These are phyloP conservation scores for Cavia aperea DNA, from an alignment of 2,113 vertebrate genomes.

Conservation along the genomic window DNA sequence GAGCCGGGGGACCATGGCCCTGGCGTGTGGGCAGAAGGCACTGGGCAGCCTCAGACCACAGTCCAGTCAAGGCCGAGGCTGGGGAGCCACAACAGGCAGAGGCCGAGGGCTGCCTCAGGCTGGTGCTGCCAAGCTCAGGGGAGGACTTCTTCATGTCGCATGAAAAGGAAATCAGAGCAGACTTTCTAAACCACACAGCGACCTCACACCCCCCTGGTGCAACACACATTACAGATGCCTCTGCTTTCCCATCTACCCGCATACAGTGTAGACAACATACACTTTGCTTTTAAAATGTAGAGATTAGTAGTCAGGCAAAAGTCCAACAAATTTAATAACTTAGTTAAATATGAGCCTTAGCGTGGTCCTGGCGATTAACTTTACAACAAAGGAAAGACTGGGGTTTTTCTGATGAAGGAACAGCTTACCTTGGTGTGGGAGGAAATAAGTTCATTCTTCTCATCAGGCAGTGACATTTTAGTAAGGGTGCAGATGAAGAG, in stretches of 20 bases:
- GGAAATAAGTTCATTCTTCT: neutral
- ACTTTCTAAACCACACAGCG: neutral
- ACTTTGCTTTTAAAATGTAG: neutral
- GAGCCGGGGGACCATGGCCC: neutral
- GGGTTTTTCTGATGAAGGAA: neutral
- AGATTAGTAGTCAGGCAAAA: slow-evolving; percentile 9
- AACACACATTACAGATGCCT: neutral
- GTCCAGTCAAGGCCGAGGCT: neutral
- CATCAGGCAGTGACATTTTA: neutral
- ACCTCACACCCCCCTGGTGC: rapidly evolving
- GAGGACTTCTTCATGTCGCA: neutral
- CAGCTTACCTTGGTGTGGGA: neutral
- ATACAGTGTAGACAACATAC: neutral
- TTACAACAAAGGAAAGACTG: neutral
- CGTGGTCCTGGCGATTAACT: neutral
- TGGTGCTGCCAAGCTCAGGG: rapidly evolving
- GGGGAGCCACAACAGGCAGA: neutral
- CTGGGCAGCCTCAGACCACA: neutral
- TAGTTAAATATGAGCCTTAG: slow-evolving; percentile 14
- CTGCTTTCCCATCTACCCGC: neutral
- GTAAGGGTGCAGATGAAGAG: neutral
- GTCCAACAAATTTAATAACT: neutral
- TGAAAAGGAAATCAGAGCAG: neutral
- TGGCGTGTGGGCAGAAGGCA: too few species aligned
- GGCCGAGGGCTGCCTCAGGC: neutral